Base-by-base conservation (phyloP, 2,888 invertebrate species). In the Lagria hirta region DNA sequence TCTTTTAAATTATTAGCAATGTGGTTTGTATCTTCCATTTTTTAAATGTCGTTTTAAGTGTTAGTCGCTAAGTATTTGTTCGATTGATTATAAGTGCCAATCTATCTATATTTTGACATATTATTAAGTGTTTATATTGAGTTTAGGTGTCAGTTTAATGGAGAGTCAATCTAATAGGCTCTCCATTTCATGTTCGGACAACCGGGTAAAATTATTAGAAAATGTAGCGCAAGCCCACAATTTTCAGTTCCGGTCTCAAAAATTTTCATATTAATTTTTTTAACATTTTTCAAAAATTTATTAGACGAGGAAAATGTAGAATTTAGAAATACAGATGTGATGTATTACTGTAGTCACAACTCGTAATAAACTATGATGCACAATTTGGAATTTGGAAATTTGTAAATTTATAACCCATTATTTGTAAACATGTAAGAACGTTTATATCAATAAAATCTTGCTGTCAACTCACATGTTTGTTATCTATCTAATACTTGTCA, bases 361-460 rank as follows among this genome's bases (percentile, higher is more conserved):
- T 34, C n/a, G 49, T 51, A 49, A 48, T 36, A 44, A 53, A 41
- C 29, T 35, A 45, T 51, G 53, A 66, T 68, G 71, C 71, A 70
- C 71, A 69, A 64, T 65, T 69, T 69, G 69, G 69, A 70, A 70
- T 70, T 69, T 70, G 64, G 52, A 69, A 62, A 57, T 70, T 71
- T 71, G 68, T 70, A 70, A 67, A 65, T 70, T 70, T 70, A 68
- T 66, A 68, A 65, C 58, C 55, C 52, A 51, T 51, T 49, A 56
- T 58, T 57, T 55, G 51, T 55, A 54, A 47, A 49, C 43, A 49
- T 64, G 61, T 65, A 61, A 64, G 57, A 53, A 58, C 60, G 55
- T 63, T 59, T 65, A 56, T 64, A 64, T 60, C 48, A 67, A 65
- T 68, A 66, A 63, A 63, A 50, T 56, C 60, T 63, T 38, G n/a